These are phyloP conservation scores for Onchidella celtica DNA, from an alignment of 2,888 invertebrate genomes.

Conservation along the genomic window DNA sequence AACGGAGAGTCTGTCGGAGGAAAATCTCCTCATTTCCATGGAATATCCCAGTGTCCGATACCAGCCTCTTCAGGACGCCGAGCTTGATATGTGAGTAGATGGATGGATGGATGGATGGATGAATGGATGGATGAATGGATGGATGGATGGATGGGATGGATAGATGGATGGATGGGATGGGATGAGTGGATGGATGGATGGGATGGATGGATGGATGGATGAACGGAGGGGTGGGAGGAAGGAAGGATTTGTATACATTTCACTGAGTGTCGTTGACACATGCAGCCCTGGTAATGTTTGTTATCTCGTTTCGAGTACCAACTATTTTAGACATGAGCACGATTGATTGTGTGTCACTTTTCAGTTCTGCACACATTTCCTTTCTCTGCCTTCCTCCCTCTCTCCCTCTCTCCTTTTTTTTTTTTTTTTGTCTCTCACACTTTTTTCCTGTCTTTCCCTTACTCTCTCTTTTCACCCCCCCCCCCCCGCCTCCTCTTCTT, in stretches of 20 bases:
- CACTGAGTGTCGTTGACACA: too few species aligned
- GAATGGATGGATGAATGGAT: background rate
- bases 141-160: background rate
- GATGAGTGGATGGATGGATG: background rate
- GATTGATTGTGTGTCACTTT: too few species aligned
- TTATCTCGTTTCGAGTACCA: too few species aligned
- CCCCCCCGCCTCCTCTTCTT: too few species aligned
- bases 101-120: background rate
- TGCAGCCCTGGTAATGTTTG: too few species aligned
- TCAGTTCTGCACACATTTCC: too few species aligned
- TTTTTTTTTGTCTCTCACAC: too few species aligned
- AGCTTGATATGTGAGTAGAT: constrained; percentile 38
- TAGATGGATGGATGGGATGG: background rate
- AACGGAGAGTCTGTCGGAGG: constrained; percentile 42
- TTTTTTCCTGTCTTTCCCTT: too few species aligned
- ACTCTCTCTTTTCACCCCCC: too few species aligned
- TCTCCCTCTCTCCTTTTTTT: too few species aligned
- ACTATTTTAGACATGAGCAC: too few species aligned
- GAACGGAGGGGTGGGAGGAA: background rate
- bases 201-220: background rate
- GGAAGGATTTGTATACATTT: background rate
- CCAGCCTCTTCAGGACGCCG: constrained; percentile 34
- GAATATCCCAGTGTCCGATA: constrained; percentile 44
- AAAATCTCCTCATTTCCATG: constrained; percentile 29
- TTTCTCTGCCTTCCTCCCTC: too few species aligned